Base-by-base conservation (phyloP, 2,888 invertebrate species). In the Oegoconia quadripuncta region DNA sequence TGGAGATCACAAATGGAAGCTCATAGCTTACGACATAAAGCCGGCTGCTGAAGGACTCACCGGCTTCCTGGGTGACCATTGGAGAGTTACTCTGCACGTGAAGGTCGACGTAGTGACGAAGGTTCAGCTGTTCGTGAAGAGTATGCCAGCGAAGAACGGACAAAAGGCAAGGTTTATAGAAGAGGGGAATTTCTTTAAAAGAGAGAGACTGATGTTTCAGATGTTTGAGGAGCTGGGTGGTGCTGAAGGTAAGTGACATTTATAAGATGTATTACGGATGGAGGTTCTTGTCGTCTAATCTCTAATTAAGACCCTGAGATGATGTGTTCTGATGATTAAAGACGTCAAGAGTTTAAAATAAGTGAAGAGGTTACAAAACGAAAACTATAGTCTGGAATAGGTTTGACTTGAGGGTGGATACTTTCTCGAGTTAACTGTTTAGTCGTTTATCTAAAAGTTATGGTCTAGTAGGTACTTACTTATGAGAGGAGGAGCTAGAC, bases 21-120 rank as follows among this genome's bases (percentile, higher is more conserved):
- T 65, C 1, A 23, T 64, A 1, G 53, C 53, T 0, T 44, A 59
- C 14, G 55, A 69, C 2, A 37, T 74, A n/a, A 54, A 35, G 8
- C 55, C 69, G 0, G 78, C 79, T 0, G 39, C 57, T 0, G 60
- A 64, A 0, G 82, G 82, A 0, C 32, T 83, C 0, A 61, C 69
- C 0, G 84, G 84, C 0, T 82, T 75, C 50, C 61, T 84, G 1
- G 83, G 75, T 1, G 83, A 81, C 34, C 83, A 84, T 43, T 54
- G 73, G 11, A 57, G 66, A 12, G 59, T 64, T 2, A 52, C 55
- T 1, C 39, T 84, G 1, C 44, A 52, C 4, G 64, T 76, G 9
- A 42, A 50, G 17, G 46, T 52, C 1, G 41, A 44, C 1, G 66
- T 52, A 0, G 18, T 46, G 5, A 48, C 51, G 32, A 34, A 12